Conservation (phyloP, 2,888 invertebrate genomes). For the Quadroppia sp. region DNA sequence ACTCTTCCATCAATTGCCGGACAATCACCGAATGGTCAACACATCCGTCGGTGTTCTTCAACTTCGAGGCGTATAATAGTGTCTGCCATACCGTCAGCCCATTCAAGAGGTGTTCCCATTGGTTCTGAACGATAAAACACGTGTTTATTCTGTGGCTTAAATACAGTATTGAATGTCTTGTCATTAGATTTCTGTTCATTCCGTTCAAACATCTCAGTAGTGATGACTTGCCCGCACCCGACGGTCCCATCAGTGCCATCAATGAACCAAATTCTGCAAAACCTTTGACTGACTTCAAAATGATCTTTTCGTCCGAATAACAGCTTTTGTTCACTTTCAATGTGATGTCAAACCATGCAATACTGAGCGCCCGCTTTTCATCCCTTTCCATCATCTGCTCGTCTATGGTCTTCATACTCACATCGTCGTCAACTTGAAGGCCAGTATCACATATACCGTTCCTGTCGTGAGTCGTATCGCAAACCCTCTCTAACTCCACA, state of each 20-base stretch:
- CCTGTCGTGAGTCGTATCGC: too few relatives aligned
- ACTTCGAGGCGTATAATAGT: not conserved
- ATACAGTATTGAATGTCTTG: not conserved
- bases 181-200: not conserved
- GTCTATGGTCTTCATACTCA: too few relatives aligned
- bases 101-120: not conserved
- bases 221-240: constrained; percentile 24
- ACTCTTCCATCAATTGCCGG: not conserved
- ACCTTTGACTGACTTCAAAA: not conserved
- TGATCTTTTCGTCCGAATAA: constrained; percentile 1
- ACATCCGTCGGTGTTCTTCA: not conserved
- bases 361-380: not conserved
- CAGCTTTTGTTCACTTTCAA: not conserved
- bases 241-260: constrained; percentile 17
- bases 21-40: not conserved
- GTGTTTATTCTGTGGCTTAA: not conserved
- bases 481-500: too few relatives aligned
- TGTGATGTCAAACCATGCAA: not conserved
- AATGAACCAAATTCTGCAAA: constrained; percentile 7
- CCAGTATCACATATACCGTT: not conserved
- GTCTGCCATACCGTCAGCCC: not conserved
- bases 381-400: not conserved
- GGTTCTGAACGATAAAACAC: not conserved
- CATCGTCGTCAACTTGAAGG: not conserved
- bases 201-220: not conserved